A percentile compares a stretch with the other conserved stretches of the same genome.
Conservation (phyloP, 2,888 invertebrate species). For the Euzophera pinguis region DNA sequence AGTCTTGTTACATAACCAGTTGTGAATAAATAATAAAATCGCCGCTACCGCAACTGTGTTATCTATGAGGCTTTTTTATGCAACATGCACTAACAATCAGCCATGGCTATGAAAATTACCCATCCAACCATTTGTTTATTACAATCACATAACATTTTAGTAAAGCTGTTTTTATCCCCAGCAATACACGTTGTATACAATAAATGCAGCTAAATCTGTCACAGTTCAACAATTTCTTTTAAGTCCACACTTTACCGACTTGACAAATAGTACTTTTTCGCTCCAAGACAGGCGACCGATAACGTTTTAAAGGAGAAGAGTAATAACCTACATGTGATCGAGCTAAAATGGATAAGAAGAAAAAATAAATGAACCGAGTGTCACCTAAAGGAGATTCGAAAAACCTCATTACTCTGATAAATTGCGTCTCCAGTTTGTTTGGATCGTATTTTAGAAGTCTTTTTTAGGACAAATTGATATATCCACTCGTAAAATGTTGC, state of each 20-base stretch:
- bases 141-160: too few species aligned
- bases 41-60: too few species aligned
- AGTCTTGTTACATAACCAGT: too few species aligned
- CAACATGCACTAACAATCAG: too few species aligned
- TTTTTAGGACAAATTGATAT: slow-evolving; percentile 52
- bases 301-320: slow-evolving; percentile 64
- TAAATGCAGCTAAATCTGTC: slow-evolving; percentile 14
- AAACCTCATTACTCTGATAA: slow-evolving; percentile 75
- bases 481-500: slow-evolving; percentile 16
- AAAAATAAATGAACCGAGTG: slow-evolving; percentile 73
- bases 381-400: slow-evolving; percentile 71
- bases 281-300: slow-evolving; percentile 57
- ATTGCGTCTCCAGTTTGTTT: slow-evolving; percentile 64
- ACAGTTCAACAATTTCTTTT: slow-evolving; percentile 15
- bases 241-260: slow-evolving; percentile 22
- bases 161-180: too few species aligned
- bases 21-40: too few species aligned
- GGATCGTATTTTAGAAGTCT: slow-evolving; percentile 46
- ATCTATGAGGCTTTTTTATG: too few species aligned
- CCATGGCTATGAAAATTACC: too few species aligned
- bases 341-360: slow-evolving; percentile 68
- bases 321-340: slow-evolving; percentile 70
- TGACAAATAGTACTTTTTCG: slow-evolving; percentile 64
- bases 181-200: neutral
- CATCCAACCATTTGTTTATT: too few species aligned